Conservation (phyloP, 2,113 vertebrate species). For the Kryptolebias marmoratus region DNA sequence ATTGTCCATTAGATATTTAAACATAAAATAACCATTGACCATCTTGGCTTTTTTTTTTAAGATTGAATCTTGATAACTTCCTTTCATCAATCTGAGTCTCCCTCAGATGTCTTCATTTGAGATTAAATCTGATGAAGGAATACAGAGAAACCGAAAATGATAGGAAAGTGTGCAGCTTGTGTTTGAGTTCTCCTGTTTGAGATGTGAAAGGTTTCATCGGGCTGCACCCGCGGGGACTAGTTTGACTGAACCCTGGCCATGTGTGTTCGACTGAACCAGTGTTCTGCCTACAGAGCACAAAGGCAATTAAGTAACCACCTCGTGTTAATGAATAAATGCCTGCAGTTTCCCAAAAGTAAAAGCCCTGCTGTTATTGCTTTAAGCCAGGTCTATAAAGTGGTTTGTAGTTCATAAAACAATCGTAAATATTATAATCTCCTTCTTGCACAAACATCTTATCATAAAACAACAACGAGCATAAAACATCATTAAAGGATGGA, state of each 20-base stretch:
- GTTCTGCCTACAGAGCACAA: constrained; percentile 5
- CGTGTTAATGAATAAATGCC: constrained; percentile 15
- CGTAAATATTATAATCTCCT: constrained; percentile 56
- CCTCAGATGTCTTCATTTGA: constrained; percentile 46
- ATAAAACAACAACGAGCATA: constrained; percentile 39
- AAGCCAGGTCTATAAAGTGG: constrained; percentile 18
- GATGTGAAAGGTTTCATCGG: neutral
- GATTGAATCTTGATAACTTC: constrained; percentile 24
- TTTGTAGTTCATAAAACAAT: constrained; percentile 52
- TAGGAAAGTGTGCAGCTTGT: constrained; percentile 6
- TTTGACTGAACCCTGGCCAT: constrained; percentile 3
- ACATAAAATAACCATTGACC: constrained; percentile 23
- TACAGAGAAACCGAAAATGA: constrained; percentile 45
- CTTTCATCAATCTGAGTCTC: constrained; percentile 52
- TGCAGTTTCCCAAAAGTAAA: neutral
- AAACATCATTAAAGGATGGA: constrained; percentile 41
- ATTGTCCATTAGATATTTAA: constrained; percentile 20
- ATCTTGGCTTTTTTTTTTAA: constrained; percentile 31
- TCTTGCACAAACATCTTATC: constrained; percentile 61
- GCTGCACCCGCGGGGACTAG: neutral
- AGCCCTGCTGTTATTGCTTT: constrained; percentile 20
- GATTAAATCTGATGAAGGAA: constrained; percentile 41
- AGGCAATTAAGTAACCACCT: neutral
- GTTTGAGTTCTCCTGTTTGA: constrained; percentile 9
- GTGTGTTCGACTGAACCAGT: neutral